phyloP scores from a whole-genome alignment of 2,888 invertebrate species.

The Elegia similella region DNA sequence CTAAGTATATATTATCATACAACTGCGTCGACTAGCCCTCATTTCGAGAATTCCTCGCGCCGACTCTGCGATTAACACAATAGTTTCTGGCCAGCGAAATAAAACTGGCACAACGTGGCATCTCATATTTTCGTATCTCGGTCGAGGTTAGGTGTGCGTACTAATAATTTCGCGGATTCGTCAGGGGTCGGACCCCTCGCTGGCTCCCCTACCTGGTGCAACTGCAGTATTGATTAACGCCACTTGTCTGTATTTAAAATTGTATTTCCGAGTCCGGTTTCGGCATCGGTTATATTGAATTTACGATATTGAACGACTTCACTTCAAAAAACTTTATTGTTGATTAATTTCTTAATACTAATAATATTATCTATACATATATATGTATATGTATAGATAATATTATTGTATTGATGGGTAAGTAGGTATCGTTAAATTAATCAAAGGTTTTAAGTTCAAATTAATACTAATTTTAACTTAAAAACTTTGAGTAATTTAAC shows the following conservation, averaged over 20 bases:
- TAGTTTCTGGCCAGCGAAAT: slow-evolving; percentile 15
- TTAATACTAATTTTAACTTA: too few relatives aligned
- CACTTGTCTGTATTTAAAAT: slow-evolving; percentile 42
- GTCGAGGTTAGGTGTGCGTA: slow-evolving; percentile 29
- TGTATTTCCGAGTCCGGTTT: slow-evolving; percentile 31
- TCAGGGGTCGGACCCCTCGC: slow-evolving; percentile 60
- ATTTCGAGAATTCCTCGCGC: slow-evolving; percentile 9
- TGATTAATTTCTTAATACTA: too few relatives aligned
- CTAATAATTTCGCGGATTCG: slow-evolving; percentile 53
- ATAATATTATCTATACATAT: too few relatives aligned
- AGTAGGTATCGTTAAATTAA: too few relatives aligned
- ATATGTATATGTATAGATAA: too few relatives aligned
- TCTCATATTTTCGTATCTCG: slow-evolving; percentile 22
- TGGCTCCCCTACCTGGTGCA: slow-evolving; percentile 54
- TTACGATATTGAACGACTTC: not conserved
- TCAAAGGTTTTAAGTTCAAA: too few relatives aligned
- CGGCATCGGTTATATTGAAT: not conserved
- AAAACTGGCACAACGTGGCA: slow-evolving; percentile 18
- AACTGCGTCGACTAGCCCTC: slow-evolving; percentile 1
- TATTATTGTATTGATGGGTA: too few relatives aligned
- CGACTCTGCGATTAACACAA: slow-evolving; percentile 15
- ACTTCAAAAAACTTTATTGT: not conserved
- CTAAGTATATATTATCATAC: not conserved
- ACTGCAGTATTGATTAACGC: slow-evolving; percentile 75
- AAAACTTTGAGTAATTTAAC: too few relatives aligned